Evolutionary conservation across 2,888 invertebrate genomes (phyloP), one percentile per base, ranked within the genome.

Genomic region (Amiota minor): DNA sequence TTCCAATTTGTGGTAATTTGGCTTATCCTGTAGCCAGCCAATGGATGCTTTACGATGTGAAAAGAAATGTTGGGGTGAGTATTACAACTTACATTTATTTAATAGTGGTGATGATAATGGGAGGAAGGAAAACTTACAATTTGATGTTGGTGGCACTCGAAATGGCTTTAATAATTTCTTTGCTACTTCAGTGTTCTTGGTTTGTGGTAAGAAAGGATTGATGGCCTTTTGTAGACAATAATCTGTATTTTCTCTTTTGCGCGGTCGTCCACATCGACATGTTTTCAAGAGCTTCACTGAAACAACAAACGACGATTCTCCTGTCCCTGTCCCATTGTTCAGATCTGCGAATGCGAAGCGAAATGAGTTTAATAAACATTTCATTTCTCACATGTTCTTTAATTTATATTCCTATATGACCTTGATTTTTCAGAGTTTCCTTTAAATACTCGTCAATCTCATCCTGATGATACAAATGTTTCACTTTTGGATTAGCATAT

Each of bases 251-350:
- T 79, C 76, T n/a, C 83, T 85, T 69, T 78, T 80, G 62, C 84
- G 87, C 11, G 76, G 80, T 23, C 89, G 83, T 12, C 89, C 89
- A 76, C 89, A 89, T 14, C 89, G 89, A 75, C 89, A 89, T 20
- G 76, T 83, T 20, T 85, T 86, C 61, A 88, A 49, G 10, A 89
- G 78, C 64, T 80, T 75, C 68, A 84, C 79, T 14, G 89, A 89
- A 23, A 2, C 1, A 12, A 89, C 75, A 73, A 89, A 88, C 71
- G 83, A 82, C 9, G 87, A 83, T 49, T 89, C 89, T 12, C 88
- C 89, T 16, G 86, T 88, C 12, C 87, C 89, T 16, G 86, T 78
- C 11, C 85, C 85, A 47, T 81, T 80, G 72, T 87, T 86, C 12
- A 67, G 20, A 75, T 80, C 86, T 2, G 86, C 81, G 71, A 78